These are phyloP conservation scores for Gambusia affinis DNA, from an alignment of 2,113 vertebrate species.

Conservation along the genomic window DNA sequence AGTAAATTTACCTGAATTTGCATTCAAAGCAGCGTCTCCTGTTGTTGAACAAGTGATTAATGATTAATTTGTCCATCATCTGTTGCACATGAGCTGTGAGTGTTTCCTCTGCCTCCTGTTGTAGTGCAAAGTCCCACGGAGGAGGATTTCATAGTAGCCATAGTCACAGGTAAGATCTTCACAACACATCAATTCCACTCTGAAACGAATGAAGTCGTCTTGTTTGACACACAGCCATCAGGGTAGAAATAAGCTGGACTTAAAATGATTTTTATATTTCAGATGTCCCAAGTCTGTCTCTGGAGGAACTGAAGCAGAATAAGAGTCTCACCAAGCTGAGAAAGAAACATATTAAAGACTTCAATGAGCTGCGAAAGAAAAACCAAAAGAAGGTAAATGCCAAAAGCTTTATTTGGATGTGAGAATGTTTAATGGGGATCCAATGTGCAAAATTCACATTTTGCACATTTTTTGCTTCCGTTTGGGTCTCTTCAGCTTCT, in stretches of 20 bases:
- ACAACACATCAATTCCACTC: constrained; percentile 9
- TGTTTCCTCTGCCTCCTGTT: constrained; percentile 38
- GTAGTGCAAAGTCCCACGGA: constrained; percentile 72
- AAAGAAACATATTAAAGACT: constrained; percentile 85
- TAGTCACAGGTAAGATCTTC: constrained; percentile 84
- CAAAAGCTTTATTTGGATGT: background rate
- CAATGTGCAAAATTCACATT: too few species aligned
- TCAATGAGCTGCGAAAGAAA: constrained; percentile 86
- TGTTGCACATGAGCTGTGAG: constrained; percentile 40
- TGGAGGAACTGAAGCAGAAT: constrained; percentile 83
- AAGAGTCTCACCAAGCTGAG: constrained; percentile 82
- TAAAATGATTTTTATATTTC: constrained; percentile 13
- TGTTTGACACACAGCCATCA: background rate
- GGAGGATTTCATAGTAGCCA: constrained; percentile 84
- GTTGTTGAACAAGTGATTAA: background rate
- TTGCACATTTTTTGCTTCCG: too few species aligned
- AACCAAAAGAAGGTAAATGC: constrained; percentile 81
- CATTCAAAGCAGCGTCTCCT: background rate
- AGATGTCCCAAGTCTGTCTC: constrained; percentile 77
- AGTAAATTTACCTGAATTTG: background rate
- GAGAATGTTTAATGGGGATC: background rate
- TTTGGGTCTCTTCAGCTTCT: too few species aligned
- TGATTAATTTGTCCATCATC: constrained; percentile 10
- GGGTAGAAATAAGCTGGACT: background rate
- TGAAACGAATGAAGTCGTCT: background rate